Evolutionary conservation across 2,113 vertebrate species (phyloP), one percentile per base, ranked within the genome.

Genomic region (Beaufortia kweichowensis): DNA sequence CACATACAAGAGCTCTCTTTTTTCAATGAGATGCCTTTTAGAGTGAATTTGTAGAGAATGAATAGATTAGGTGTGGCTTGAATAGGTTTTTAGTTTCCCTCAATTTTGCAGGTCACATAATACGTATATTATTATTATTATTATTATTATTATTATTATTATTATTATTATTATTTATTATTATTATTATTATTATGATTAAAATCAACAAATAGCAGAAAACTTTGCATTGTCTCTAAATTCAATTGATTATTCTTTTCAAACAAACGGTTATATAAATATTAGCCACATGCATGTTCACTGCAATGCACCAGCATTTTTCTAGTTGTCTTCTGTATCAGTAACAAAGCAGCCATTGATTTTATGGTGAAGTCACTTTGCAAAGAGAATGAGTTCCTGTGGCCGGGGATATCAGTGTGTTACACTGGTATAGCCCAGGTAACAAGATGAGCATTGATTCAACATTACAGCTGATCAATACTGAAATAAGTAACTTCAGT

Each of bases 401-500:
- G 91, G 92, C 91, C 94, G 91, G 90, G 90, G 92, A 93, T 95
- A 96, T 97, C 94, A 95, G 95, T 97, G 94, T 96, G 95, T 96
- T 95, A 96, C 94, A 97, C 92, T 94, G 93, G 93, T 95, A 94
- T 94, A 93, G 93, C 90, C 93, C 94, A 94, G 94, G 93, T 96
- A 96, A 97, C 95, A 96, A 95, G 95, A 97, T 96, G 94, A 96
- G 95, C 94, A 96, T 97, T 95, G 95, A 97, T 96, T 96, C 94
- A 93, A 94, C 95, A 95, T 97, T 96, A 96, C 95, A 93, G 94
- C 93, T 95, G 95, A 95, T 97, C 95, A 95, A 97, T 97, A 96
- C 95, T 94, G 94, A 97, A 96, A 96, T 95, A 96, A 96, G 94
- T 95, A 96, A 97, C 95, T 96, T 95, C 93, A 91, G 94, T 92